Percentiles rank a stretch among this genome's conserved stretches.
These are phyloP conservation scores for Amphilophus citrinellus DNA, from an alignment of 2,113 vertebrate species.

Conservation along the genomic window DNA sequence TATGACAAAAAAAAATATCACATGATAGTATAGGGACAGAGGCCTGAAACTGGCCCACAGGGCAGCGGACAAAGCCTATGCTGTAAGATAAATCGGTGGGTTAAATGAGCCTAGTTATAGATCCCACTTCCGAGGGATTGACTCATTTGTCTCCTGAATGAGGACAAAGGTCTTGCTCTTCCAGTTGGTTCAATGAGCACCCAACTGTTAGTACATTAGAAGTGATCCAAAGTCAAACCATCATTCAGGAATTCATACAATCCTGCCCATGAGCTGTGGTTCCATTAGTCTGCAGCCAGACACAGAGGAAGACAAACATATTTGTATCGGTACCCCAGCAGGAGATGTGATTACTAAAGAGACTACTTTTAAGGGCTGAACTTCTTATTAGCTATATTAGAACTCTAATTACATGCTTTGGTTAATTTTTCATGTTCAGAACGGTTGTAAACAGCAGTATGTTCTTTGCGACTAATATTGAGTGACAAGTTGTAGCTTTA, in stretches of 20 bases:
- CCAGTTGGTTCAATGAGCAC: constrained; percentile 63
- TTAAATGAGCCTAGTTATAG: constrained; percentile 46
- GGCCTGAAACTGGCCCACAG: neutral
- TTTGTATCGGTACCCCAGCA: neutral
- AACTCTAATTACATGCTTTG: neutral
- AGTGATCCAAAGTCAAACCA: constrained; percentile 57
- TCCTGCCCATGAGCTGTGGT: constrained; percentile 9
- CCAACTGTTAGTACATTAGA: constrained; percentile 69
- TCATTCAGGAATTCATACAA: constrained; percentile 46
- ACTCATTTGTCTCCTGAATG: constrained; percentile 65
- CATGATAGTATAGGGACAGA: neutral
- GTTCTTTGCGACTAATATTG: neutral
- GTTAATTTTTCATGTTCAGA: neutral
- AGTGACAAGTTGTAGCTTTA: neutral
- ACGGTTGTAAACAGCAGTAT: neutral
- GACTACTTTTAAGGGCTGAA: neutral
- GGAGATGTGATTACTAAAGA: neutral
- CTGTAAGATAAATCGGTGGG: neutral
- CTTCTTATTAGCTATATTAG: neutral
- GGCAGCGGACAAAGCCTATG: neutral
- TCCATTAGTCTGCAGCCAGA: constrained; percentile 42
- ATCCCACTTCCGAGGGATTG: constrained; percentile 47
- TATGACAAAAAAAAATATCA: neutral
- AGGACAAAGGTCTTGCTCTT: constrained; percentile 61
- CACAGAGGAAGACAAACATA: constrained; percentile 36